Conservation (phyloP, 2,113 vertebrate species). For the Festucalex cinctus region DNA sequence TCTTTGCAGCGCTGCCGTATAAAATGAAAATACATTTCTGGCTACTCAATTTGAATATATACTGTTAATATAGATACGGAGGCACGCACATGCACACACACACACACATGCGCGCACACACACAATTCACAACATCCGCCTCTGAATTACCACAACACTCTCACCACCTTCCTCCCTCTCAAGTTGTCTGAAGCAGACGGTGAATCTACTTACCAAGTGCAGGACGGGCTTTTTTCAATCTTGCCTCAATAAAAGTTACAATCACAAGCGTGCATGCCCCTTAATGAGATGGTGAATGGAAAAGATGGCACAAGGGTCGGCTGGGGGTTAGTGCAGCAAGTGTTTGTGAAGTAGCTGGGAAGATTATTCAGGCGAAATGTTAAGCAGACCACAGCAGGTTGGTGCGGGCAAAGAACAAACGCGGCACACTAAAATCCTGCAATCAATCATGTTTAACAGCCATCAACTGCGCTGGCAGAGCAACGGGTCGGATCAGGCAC, state of each 20-base stretch:
- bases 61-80: neutral
- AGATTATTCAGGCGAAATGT: constrained; percentile 26
- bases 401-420: constrained; percentile 26
- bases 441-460: constrained; percentile 60
- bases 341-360: constrained; percentile 35
- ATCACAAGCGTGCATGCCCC: neutral
- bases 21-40: constrained; percentile 49
- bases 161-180: constrained; percentile 17
- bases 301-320: neutral
- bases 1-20: constrained; percentile 28
- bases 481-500: constrained; percentile 21
- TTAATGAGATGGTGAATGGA: neutral
- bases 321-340: neutral
- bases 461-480: constrained; percentile 37
- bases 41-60: neutral
- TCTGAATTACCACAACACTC: constrained; percentile 5
- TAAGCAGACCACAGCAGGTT: constrained; percentile 38
- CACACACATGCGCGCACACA: neutral
- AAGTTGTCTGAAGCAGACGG: constrained; percentile 43
- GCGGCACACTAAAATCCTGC: constrained; percentile 41
- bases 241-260: constrained; percentile 32
- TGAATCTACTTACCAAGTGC: constrained; percentile 15
- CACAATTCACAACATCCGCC: constrained; percentile 21
- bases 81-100: neutral
- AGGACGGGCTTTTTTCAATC: constrained; percentile 25